Conservation (phyloP, 2,113 vertebrate genomes). For the Gobiocypris rarus region DNA sequence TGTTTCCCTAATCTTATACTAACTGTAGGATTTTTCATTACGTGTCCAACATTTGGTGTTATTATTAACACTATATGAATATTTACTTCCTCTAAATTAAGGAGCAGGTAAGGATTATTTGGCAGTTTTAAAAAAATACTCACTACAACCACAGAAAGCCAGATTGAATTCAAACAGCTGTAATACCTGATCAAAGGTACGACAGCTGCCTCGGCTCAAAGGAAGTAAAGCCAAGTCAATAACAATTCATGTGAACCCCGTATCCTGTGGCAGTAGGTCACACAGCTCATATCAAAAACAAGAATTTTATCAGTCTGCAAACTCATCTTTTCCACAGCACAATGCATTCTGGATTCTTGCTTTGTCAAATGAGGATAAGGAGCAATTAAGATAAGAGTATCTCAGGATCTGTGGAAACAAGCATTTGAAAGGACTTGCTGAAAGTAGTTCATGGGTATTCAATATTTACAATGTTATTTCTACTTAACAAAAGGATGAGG, state of each 20-base stretch:
- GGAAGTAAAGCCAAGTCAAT: not conserved
- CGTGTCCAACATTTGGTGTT: not conserved
- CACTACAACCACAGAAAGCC: not conserved
- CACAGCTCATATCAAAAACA: slow-evolving; percentile 60
- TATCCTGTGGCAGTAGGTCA: not conserved
- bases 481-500: slow-evolving; percentile 52
- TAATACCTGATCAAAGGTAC: not conserved
- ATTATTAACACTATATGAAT: not conserved
- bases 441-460: slow-evolving; percentile 64
- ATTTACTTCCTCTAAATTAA: too few species aligned
- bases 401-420: slow-evolving; percentile 69
- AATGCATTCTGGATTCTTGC: slow-evolving; percentile 70
- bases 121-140: not conserved
- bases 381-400: slow-evolving; percentile 75
- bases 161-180: not conserved
- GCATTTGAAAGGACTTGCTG: slow-evolving; percentile 55
- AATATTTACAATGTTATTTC: slow-evolving; percentile 38
- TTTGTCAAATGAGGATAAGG: slow-evolving; percentile 57
- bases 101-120: too few species aligned
- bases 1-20: not conserved
- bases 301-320: slow-evolving; percentile 69
- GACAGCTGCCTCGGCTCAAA: not conserved
- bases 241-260: not conserved
- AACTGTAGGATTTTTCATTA: not conserved
- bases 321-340: slow-evolving; percentile 65